These are phyloP conservation scores for Bombyx mandarina DNA, from an alignment of 1,140 invertebrate species.

Conservation along the genomic window DNA sequence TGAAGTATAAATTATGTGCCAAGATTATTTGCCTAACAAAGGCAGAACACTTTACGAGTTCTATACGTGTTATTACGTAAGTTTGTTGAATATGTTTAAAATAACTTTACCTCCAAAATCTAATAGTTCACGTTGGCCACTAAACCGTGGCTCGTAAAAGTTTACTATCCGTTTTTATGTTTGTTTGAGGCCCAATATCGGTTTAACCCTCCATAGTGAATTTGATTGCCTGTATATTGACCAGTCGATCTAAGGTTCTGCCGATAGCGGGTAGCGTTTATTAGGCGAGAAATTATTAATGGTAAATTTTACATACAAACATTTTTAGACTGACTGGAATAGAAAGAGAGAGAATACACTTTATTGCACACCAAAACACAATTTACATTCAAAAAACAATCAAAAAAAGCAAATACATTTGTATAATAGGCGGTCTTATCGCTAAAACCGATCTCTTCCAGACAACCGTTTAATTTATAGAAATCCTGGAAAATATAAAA, in stretches of 20 bases:
- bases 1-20: no score
- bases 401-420: no score
- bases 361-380: no score
- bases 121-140: constrained; percentile 43
- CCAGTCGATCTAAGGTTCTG: constrained; percentile 1
- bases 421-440: no score
- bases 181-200: constrained; percentile 59
- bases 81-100: no score
- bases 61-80: no score
- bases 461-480: no score
- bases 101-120: background rate
- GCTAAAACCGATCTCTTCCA: no score
- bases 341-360: background rate
- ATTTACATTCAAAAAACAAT: no score
- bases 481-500: no score
- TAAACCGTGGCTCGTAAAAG: constrained; percentile 49
- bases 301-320: background rate
- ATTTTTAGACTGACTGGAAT: background rate
- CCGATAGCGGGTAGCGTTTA: constrained; percentile 7
- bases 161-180: constrained; percentile 63
- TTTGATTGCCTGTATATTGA: constrained; percentile 40
- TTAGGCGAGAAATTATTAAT: background rate
- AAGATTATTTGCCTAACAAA: no score
- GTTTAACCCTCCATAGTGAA: constrained; percentile 40
- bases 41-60: no score